Base-by-base conservation (phyloP, 1,140 invertebrate species). In the Heliconius hermathena region DNA sequence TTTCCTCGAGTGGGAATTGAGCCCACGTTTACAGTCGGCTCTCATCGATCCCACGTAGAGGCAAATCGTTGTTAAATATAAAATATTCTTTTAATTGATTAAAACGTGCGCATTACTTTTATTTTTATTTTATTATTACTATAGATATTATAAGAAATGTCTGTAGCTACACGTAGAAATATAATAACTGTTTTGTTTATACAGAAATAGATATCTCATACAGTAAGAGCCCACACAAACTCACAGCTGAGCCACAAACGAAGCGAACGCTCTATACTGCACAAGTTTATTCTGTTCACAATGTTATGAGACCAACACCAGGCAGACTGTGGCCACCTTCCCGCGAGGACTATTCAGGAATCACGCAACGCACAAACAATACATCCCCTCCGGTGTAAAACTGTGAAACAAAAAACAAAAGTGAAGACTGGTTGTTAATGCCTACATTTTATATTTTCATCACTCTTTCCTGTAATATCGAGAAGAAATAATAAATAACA, bases 321-420 rank as follows among this genome's bases (percentile, higher is more conserved):
- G 18, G 60, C 60, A 66, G 60, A 11, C 22, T 29, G 22, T 22
- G 60, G 4, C 60, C 54, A 66, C 26, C 60, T 66, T 66, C 57
- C 57, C 57, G 26, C 60, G 60, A 66, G 60, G 26, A 66, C 60
- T 66, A 26, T 66, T 66, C 60, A 66, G 0, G 60, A n/a, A 66
- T 26, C 60, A 66, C 60, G 60, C 60, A 66, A 66, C 26, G 60
- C 60, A 66, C 60, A 66, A 66, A 66, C 60, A 66, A 66, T 66
- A 66, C 60, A 29, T 66, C 26, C 11, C n/a, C 26, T 66, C 11
- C 60, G 26, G 60, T 66, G 22, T 22, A 9, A 66, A 66, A 29
- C 22, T 60, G 57, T 60, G n/a, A 60, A 60, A 60, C n/a, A 60
- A 60, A 22, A 60, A 60, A 60, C n/a, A 36, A 36, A 6, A 36